Evolutionary conservation across 1,140 invertebrate species (phyloP).

Genomic region (Zaprionus taronus): DNA sequence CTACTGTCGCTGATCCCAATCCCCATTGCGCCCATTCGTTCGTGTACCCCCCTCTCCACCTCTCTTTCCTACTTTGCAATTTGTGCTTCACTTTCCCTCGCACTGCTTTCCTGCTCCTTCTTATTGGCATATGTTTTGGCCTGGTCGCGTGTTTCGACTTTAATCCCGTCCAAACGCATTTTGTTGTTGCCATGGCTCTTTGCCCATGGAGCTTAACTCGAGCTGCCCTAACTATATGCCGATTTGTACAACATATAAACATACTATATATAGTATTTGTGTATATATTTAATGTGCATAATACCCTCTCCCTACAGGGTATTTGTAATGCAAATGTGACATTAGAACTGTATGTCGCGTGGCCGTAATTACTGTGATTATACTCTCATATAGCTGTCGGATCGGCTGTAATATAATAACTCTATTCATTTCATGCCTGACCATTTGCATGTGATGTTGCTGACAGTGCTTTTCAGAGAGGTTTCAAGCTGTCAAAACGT

Average conservation of each 20-base stretch:
- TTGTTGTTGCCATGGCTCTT: conserved; percentile 49
- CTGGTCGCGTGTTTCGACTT: conserved; percentile 48
- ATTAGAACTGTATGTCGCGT: background rate
- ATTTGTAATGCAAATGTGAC: conserved; percentile 27
- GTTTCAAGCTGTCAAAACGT: background rate
- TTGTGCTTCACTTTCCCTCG: conserved; percentile 13
- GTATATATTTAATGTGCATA: conserved; percentile 34
- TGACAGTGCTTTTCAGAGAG: background rate
- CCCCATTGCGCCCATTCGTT: conserved; percentile 4
- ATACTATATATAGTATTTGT: background rate
- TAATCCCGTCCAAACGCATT: conserved; percentile 68
- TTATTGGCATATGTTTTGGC: conserved; percentile 59
- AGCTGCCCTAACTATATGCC: conserved; percentile 29
- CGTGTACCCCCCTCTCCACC: background rate
- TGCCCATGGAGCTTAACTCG: conserved; percentile 33
- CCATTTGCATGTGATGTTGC: background rate
- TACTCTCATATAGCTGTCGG: background rate
- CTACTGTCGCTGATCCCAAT: conserved; percentile 58
- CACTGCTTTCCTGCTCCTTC: conserved; percentile 12
- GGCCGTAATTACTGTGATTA: conserved; percentile 4
- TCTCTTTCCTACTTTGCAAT: background rate
- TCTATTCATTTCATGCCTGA: background rate
- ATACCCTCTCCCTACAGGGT: conserved; percentile 3
- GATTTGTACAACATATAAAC: conserved; percentile 51
- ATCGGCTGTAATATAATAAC: background rate